These are phyloP conservation scores for Philotrypesis tridentata DNA, from an alignment of 1,140 invertebrate species.

Conservation along the genomic window DNA sequence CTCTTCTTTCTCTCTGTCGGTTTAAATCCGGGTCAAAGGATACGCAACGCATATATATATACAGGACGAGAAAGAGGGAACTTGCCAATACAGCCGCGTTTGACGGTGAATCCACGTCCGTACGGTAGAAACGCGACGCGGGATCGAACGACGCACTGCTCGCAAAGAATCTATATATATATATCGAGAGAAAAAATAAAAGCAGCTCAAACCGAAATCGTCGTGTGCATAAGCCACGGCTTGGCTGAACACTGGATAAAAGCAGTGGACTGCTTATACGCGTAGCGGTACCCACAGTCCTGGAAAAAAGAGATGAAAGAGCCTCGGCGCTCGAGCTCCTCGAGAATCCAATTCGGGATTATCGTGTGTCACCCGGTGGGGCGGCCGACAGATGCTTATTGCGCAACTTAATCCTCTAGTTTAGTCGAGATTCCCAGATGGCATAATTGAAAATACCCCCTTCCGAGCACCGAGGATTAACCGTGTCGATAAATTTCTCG, in stretches of 20 bases:
- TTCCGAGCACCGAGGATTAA: background rate
- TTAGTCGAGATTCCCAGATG: background rate
- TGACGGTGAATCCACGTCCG: background rate
- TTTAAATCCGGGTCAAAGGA: slow-evolving; percentile 13
- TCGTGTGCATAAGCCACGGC: too few relatives aligned
- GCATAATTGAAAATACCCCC: background rate
- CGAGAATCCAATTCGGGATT: background rate
- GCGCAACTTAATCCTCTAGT: background rate
- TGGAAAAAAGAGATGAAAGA: too few relatives aligned
- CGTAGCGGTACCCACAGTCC: too few relatives aligned
- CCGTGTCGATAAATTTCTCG: too few relatives aligned
- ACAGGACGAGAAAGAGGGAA: background rate
- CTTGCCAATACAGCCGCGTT: background rate
- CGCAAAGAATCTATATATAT: background rate
- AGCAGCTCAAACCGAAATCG: too few relatives aligned
- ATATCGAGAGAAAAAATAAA: background rate
- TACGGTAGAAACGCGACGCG: too few relatives aligned
- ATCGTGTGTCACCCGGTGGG: background rate
- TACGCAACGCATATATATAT: background rate
- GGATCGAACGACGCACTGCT: too few relatives aligned
- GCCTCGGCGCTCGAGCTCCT: too few relatives aligned
- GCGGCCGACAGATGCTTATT: background rate
- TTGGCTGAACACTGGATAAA: too few relatives aligned
- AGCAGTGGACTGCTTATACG: too few relatives aligned
- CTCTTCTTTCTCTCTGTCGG: background rate